Evolutionary conservation across 2,113 vertebrate species (phyloP).

Genomic region (Cervus canadensis): DNA sequence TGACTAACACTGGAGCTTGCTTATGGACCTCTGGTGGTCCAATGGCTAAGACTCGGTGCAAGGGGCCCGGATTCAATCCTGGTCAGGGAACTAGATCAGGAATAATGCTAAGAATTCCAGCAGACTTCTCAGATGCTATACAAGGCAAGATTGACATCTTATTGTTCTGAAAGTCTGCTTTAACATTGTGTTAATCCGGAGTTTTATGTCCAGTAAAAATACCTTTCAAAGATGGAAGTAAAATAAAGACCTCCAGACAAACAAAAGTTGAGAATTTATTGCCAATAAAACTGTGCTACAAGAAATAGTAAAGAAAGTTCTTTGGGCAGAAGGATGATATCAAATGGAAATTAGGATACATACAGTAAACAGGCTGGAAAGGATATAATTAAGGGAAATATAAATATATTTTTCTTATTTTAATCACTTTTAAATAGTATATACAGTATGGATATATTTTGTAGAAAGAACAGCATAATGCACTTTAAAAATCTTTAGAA

Average conservation of each 20-base stretch:
- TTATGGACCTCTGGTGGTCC: background rate
- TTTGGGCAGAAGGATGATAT: background rate
- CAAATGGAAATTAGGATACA: background rate
- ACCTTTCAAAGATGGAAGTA: background rate
- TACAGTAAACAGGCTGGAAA: background rate
- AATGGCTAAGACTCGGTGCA: background rate
- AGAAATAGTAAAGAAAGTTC: background rate
- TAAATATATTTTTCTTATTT: constrained; percentile 2
- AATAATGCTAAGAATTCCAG: background rate
- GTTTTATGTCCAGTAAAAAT: background rate
- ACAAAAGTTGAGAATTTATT: background rate
- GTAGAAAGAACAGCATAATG: background rate
- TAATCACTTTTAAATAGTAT: background rate
- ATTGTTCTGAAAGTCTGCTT: background rate
- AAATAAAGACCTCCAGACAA: background rate
- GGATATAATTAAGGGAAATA: background rate
- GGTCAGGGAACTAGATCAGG: background rate
- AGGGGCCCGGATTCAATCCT: background rate
- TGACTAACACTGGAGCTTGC: background rate
- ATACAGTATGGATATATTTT: background rate
- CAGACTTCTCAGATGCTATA: background rate
- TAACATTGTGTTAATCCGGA: background rate
- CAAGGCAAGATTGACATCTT: background rate
- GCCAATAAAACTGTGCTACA: background rate
- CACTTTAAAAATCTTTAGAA: background rate